Percentiles rank a stretch among this genome's conserved stretches.
These are phyloP conservation scores for Hypolimnas misippus DNA, from an alignment of 2,888 invertebrate species.

Conservation along the genomic window DNA sequence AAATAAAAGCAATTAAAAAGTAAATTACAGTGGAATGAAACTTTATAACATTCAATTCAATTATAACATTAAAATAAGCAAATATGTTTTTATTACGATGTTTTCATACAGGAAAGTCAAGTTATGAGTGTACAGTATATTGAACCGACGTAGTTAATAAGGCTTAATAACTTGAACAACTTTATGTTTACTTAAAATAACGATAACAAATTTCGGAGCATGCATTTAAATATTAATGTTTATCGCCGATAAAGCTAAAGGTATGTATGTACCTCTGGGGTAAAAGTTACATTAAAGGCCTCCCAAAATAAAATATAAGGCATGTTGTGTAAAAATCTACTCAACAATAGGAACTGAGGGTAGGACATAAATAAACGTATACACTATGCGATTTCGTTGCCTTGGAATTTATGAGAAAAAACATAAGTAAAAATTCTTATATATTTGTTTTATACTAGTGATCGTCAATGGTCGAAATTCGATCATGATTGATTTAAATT, in stretches of 20 bases:
- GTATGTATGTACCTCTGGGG: constrained; percentile 14
- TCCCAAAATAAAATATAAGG: constrained; percentile 10
- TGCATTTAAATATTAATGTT: constrained; percentile 21
- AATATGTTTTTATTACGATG: no score
- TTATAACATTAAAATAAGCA: not conserved
- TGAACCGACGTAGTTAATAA: not conserved
- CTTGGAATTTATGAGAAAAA: not conserved
- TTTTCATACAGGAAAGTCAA: no score
- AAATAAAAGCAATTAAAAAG: not conserved
- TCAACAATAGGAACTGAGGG: not conserved
- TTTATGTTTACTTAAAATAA: constrained; percentile 3
- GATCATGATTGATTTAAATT: no score
- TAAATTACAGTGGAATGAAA: not conserved
- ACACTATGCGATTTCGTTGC: no score
- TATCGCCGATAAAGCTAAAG: constrained; percentile 16
- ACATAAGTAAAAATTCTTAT: not conserved
- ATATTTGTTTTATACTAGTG: no score
- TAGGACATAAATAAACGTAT: not conserved
- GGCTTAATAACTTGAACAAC: not conserved
- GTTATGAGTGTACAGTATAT: no score
- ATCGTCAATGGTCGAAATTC: no score
- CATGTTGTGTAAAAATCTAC: not conserved
- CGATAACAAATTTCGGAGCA: constrained; percentile 2
- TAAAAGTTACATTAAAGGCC: constrained; percentile 10
- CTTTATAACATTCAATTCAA: not conserved